Evolutionary conservation across 2,797 vertebrate genomes (phyloP).

Genomic region (Danio jaintianensis): DNA sequence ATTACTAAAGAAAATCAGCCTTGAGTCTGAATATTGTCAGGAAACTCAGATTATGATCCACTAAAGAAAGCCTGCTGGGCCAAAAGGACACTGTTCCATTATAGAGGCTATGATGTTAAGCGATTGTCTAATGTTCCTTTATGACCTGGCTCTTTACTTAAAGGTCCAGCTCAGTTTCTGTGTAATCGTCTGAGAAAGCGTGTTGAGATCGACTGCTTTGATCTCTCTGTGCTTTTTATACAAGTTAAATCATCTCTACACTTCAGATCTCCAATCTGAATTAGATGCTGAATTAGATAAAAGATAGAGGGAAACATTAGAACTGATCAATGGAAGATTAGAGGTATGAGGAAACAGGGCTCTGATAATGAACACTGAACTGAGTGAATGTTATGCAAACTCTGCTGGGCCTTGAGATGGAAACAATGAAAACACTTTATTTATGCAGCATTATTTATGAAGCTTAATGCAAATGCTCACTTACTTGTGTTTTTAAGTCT

Average conservation of each 20-base stretch:
- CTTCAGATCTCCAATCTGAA: slow-evolving; percentile 50
- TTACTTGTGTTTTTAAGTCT: too few relatives aligned
- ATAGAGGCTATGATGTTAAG: slow-evolving; percentile 13
- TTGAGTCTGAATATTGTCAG: background rate
- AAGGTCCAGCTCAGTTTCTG: slow-evolving; percentile 19
- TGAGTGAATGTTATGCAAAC: slow-evolving; percentile 17
- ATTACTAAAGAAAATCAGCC: slow-evolving; percentile 5
- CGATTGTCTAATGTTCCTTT: background rate
- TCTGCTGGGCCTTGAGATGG: background rate
- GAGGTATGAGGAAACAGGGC: slow-evolving; percentile 20
- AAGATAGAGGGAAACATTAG: slow-evolving; percentile 40
- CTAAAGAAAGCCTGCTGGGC: background rate
- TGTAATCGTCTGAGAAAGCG: slow-evolving; percentile 14
- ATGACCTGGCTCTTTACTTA: slow-evolving; percentile 1
- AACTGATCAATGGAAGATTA: slow-evolving; percentile 42
- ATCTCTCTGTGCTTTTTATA: slow-evolving; percentile 28
- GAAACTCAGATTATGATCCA: background rate
- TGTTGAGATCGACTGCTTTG: slow-evolving; percentile 38
- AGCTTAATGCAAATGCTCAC: too few relatives aligned
- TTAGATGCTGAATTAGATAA: slow-evolving; percentile 20
- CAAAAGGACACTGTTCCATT: background rate
- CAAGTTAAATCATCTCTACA: slow-evolving; percentile 36
- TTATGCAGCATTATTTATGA: too few relatives aligned
- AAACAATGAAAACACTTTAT: background rate
- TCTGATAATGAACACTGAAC: slow-evolving; percentile 20